phyloP scores from a whole-genome alignment of 2,888 invertebrate species.

The Petrolisthes cinctipes region DNA sequence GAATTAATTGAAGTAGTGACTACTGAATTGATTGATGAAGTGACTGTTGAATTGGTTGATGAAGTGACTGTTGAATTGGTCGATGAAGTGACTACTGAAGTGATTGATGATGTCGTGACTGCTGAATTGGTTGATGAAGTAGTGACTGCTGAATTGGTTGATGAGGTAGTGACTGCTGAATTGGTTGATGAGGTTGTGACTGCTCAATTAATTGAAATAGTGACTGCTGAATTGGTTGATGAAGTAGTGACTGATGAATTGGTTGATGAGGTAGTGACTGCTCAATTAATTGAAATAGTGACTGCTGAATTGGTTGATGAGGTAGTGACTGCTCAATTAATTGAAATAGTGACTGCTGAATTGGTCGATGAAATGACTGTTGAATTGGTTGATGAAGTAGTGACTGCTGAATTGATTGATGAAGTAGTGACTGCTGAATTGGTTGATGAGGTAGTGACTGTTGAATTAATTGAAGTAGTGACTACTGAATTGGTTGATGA shows the following conservation, averaged over 20 bases:
- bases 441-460: constrained; percentile 2
- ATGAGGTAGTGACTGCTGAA: not conserved
- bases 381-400: not conserved
- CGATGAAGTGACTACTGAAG: no score
- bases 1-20: no score
- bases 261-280: not conserved
- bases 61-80: no score
- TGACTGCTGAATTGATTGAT: not conserved
- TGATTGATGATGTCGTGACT: no score
- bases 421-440: not conserved
- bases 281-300: not conserved
- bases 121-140: no score
- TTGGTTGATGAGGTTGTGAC: not conserved
- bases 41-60: no score
- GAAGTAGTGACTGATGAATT: not conserved
- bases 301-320: not conserved
- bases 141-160: no score
- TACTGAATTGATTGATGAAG: no score
- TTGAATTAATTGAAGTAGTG: no score
- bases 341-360: not conserved
- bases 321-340: not conserved
- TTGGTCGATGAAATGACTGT: not conserved
- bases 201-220: not conserved
- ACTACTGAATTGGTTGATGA: no score
- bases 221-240: not conserved